A percentile compares a stretch with the other conserved stretches of the same genome.
phyloP scores from a whole-genome alignment of 2,888 invertebrate genomes.

The Diabrotica balteata region DNA sequence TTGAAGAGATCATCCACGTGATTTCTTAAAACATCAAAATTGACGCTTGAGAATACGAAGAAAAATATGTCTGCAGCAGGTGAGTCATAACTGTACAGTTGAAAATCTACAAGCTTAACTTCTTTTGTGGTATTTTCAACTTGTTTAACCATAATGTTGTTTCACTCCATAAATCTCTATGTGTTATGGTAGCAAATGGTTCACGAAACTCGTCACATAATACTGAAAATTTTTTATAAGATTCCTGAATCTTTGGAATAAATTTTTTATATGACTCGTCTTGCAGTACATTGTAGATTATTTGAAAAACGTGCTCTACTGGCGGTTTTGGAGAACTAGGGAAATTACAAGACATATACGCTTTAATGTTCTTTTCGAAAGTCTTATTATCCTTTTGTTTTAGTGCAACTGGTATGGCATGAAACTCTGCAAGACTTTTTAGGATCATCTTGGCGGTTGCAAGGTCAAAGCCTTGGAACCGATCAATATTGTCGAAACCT shows the following conservation, averaged over 20 bases:
- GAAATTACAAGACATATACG: slow-evolving; percentile 33
- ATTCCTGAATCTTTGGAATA: slow-evolving; percentile 16
- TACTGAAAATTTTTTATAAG: neutral
- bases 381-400: slow-evolving; percentile 57
- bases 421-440: slow-evolving; percentile 62
- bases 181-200: slow-evolving; percentile 63
- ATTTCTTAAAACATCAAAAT: slow-evolving; percentile 16
- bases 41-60: slow-evolving; percentile 45
- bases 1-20: slow-evolving; percentile 20
- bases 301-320: neutral
- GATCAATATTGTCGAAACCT: slow-evolving; percentile 58
- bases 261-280: slow-evolving; percentile 11
- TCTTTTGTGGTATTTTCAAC: slow-evolving; percentile 32
- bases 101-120: slow-evolving; percentile 47
- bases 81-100: slow-evolving; percentile 41
- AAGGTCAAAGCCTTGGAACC: slow-evolving; percentile 60
- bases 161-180: slow-evolving; percentile 68
- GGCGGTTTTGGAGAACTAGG: neutral
- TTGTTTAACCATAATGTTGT: slow-evolving; percentile 65
- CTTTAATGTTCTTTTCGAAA: slow-evolving; percentile 53
- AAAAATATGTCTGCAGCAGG: slow-evolving; percentile 44
- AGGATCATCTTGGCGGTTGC: slow-evolving; percentile 59
- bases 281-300: slow-evolving; percentile 1
- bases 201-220: slow-evolving; percentile 43
- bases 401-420: slow-evolving; percentile 64